Evolutionary conservation across 2,113 vertebrate genomes (phyloP).

Genomic region (Odontophorus gujanensis): DNA sequence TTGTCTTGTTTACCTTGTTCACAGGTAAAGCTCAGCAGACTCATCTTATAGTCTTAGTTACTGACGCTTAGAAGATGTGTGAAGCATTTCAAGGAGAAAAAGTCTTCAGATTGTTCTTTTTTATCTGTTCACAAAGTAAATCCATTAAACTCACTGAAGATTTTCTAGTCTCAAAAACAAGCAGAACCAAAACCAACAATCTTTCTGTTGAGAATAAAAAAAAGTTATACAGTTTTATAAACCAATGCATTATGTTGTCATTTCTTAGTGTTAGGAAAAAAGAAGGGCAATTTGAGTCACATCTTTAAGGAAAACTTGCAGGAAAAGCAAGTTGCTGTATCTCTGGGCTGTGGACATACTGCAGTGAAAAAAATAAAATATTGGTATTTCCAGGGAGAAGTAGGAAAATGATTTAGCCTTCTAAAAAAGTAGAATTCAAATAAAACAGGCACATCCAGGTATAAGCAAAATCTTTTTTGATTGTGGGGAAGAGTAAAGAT

Average conservation of each 20-base stretch:
- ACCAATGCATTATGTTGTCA: neutral
- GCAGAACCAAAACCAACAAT: neutral
- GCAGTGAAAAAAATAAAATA: neutral
- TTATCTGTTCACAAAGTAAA: neutral
- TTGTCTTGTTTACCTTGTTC: constrained; percentile 22
- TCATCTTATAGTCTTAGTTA: neutral
- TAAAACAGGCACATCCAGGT: neutral
- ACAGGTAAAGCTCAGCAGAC: neutral
- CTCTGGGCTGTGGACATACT: neutral
- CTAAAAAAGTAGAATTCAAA: neutral
- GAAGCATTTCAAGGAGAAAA: constrained; percentile 19
- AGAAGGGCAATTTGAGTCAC: neutral
- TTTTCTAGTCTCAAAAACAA: neutral
- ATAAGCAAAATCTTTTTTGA: neutral
- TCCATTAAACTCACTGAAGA: neutral
- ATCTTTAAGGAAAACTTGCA: neutral
- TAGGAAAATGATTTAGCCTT: neutral
- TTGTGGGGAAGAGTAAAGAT: neutral
- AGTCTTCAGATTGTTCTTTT: neutral
- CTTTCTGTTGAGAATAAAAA: neutral
- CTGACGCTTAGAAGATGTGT: neutral
- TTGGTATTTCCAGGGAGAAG: neutral
- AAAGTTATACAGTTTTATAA: neutral
- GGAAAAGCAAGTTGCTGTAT: neutral
- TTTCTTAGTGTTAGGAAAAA: neutral